Percentiles rank a stretch among this genome's conserved stretches.
These are phyloP conservation scores for Eurois occulta DNA, from an alignment of 2,888 invertebrate species.

Conservation along the genomic window DNA sequence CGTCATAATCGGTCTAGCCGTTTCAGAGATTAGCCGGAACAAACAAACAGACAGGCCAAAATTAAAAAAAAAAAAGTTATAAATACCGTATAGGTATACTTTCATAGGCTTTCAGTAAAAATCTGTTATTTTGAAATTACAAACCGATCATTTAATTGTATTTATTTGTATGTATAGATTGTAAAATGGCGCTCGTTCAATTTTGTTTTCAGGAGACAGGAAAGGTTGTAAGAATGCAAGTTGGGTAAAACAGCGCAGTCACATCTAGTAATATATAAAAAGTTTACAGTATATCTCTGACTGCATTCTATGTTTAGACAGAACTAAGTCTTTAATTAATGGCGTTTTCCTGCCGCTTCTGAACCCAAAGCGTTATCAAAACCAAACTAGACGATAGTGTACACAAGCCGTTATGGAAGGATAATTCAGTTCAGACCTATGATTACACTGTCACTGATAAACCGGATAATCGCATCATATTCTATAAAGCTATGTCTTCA, in stretches of 20 bases:
- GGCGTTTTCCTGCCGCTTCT: slow-evolving; percentile 43
- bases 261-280: slow-evolving; percentile 38
- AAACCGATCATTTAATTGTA: no score
- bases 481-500: slow-evolving; percentile 71
- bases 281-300: slow-evolving; percentile 31
- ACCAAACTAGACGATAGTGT: slow-evolving; percentile 34
- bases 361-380: slow-evolving; percentile 61
- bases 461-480: slow-evolving; percentile 75
- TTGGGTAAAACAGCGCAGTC: not conserved
- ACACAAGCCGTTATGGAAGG: slow-evolving; percentile 46
- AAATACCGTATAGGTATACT: no score
- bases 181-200: not conserved
- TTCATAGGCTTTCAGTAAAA: no score
- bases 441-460: slow-evolving; percentile 68
- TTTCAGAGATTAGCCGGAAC: no score
- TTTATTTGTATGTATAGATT: no score
- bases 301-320: slow-evolving; percentile 42
- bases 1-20: no score
- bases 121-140: no score
- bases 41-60: no score
- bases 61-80: not conserved
- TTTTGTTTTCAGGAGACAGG: not conserved
- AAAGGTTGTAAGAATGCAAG: not conserved
- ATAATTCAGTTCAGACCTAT: slow-evolving; percentile 61
- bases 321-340: slow-evolving; percentile 39